phyloP scores from a whole-genome alignment of 1,140 invertebrate genomes.

The Drosophila insularis region DNA sequence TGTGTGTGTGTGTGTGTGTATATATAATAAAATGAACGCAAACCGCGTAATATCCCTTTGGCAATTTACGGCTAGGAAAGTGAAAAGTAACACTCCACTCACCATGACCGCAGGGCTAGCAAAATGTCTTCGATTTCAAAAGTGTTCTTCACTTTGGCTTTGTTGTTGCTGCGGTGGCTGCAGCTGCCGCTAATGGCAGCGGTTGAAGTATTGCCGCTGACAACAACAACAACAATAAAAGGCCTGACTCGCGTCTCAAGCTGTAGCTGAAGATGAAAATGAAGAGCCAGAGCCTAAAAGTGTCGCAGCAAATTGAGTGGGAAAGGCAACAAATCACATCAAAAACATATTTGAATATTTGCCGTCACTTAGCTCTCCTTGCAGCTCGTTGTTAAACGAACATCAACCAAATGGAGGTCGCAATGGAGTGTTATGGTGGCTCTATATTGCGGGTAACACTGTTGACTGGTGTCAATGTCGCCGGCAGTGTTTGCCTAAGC shows the following conservation, averaged over 20 bases:
- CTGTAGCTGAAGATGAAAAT: slow-evolving; percentile 15
- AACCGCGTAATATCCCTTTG: slow-evolving; percentile 71
- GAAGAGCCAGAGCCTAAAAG: slow-evolving; percentile 57
- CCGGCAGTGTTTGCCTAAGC: slow-evolving; percentile 69
- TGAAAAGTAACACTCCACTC: slow-evolving; percentile 53
- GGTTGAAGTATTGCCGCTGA: slow-evolving; percentile 67
- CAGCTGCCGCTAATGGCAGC: slow-evolving; percentile 61
- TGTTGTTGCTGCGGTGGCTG: slow-evolving; percentile 43
- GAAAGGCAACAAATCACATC: slow-evolving; percentile 76
- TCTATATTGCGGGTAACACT: neutral
- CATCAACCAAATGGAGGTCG: slow-evolving; percentile 11
- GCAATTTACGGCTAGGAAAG: slow-evolving; percentile 73
- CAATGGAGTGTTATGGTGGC: slow-evolving; percentile 20
- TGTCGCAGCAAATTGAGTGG: slow-evolving; percentile 67
- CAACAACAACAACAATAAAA: slow-evolving; percentile 48
- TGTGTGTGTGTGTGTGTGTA: neutral
- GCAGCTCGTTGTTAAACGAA: slow-evolving; percentile 10
- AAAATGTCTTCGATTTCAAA: slow-evolving; percentile 77
- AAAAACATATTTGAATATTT: slow-evolving; percentile 82
- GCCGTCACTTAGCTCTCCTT: slow-evolving; percentile 73
- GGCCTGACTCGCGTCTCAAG: slow-evolving; percentile 4
- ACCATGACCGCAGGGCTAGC: slow-evolving; percentile 23
- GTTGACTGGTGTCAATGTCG: slow-evolving; percentile 65
- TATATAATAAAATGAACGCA: slow-evolving; percentile 51
- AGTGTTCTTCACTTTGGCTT: slow-evolving; percentile 43